Evolutionary conservation across 2,888 invertebrate species (phyloP).

Genomic region (Leucania comma): DNA sequence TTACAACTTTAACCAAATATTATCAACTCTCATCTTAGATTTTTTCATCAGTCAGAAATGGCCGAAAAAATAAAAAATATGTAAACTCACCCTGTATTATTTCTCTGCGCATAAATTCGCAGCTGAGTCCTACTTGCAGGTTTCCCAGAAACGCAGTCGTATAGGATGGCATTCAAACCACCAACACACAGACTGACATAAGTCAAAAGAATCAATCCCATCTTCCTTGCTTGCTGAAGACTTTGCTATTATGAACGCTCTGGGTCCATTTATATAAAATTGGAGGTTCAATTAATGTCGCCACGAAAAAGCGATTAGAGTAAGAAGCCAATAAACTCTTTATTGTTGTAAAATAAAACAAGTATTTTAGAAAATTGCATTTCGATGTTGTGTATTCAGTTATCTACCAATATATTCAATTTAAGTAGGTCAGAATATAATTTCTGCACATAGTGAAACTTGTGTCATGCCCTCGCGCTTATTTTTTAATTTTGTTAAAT

Average conservation of each 20-base stretch:
- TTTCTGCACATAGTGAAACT: no score
- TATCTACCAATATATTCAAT: no score
- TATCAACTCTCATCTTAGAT: no score
- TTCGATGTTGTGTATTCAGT: no score
- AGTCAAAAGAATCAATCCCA: conserved; percentile 13
- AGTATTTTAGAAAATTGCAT: no score
- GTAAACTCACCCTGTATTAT: conserved; percentile 24
- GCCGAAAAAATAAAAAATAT: not conserved
- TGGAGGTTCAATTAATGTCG: not conserved
- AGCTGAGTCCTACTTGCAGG: conserved; percentile 13
- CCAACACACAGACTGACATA: conserved; percentile 7
- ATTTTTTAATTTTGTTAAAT: no score
- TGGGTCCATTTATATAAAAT: not conserved
- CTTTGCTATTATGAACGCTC: not conserved
- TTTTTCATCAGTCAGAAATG: no score
- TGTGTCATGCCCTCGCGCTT: no score
- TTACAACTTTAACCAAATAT: no score
- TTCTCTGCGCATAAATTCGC: conserved; percentile 22
- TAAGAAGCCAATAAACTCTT: not conserved
- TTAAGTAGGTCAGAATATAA: no score
- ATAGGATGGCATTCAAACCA: conserved; percentile 15
- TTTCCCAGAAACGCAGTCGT: conserved; percentile 21
- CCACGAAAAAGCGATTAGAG: not conserved
- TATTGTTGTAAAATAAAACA: no score
- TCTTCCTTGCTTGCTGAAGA: conserved; percentile 1